Base-by-base conservation (phyloP, 2,888 invertebrate species). In the Megalurothrips usitatus region DNA sequence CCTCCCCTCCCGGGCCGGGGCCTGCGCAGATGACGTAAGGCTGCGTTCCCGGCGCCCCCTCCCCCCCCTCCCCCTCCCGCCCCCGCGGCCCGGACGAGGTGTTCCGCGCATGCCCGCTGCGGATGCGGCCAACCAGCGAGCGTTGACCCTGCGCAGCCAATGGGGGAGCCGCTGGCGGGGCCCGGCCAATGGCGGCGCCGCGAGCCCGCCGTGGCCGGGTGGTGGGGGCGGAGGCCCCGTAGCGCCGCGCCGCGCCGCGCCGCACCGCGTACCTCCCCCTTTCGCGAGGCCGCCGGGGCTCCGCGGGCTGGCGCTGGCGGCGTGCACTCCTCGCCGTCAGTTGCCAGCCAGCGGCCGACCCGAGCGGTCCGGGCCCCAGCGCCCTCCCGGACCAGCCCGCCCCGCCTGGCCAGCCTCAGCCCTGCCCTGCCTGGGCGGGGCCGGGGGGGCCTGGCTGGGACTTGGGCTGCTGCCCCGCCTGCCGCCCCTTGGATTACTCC, bases 71-170 rank as follows among this genome's bases (percentile, higher is more conserved):
- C 34, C 34, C 34, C 34, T 43, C 34, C 34, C 34, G 34, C 34
- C 34, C 34, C n/a, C 58, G 14, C n/a, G 52, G 52, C 52, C 52
- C 10, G 17, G 58, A 58, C 58, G 58, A 10, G 19, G 52, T 17
- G 52, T 52, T n/a, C 19, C 58, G 58, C 14, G 58, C 58, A 17
- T 17, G 58, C 58, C 2, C 14, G 6, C 14, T 58, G 58, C 58
- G 58, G 11, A 58, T 43, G 34, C 23, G 23, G 23, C 23, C 68
- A 75, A 75, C 68, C 68, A 75, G 68, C 68, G 68, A 75, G 23
- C 68, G 68, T 75, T 75, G 68, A 75, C 68, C 68, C 68, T 75
- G 68, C 26, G 23, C 68, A 26, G 26, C 68, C 68, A 75, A 75
- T 75, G 68, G 23, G 68, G 68, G 23, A 75, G 68, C 26, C 23